Conservation (phyloP, 2,113 vertebrate genomes). For the Coryphaenoides rupestris region DNA sequence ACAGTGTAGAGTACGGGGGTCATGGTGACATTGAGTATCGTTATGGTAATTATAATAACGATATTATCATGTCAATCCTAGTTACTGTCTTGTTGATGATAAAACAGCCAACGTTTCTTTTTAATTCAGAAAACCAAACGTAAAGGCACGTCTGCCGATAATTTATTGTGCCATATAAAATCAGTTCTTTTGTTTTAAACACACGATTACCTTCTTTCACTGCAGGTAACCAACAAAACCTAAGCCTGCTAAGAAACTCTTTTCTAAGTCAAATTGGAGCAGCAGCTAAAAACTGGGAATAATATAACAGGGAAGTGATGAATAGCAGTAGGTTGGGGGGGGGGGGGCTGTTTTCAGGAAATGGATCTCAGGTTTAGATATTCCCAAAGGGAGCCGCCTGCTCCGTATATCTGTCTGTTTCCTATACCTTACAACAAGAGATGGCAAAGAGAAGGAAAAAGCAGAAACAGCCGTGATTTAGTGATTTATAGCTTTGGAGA, state of each 20-base stretch:
- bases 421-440: not conserved
- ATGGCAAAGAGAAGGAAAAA: not conserved
- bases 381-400: constrained; percentile 37
- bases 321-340: constrained; percentile 24
- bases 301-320: constrained; percentile 29
- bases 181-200: not conserved
- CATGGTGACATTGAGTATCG: no score
- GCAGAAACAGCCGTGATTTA: not conserved
- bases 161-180: not conserved
- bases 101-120: no score
- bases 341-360: constrained; percentile 28
- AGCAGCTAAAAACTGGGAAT: constrained; percentile 4
- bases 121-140: no score
- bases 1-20: no score
- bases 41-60: no score
- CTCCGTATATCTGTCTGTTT: constrained; percentile 26
- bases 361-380: constrained; percentile 34
- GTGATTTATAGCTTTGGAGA: not conserved
- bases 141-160: not conserved
- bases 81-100: no score
- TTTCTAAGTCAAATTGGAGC: constrained; percentile 2
- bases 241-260: no score
- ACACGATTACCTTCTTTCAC: not conserved
- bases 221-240: no score
- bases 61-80: no score